phyloP scores from a whole-genome alignment of 1,140 invertebrate genomes.

The Pseudomyrmex flavicornis region DNA sequence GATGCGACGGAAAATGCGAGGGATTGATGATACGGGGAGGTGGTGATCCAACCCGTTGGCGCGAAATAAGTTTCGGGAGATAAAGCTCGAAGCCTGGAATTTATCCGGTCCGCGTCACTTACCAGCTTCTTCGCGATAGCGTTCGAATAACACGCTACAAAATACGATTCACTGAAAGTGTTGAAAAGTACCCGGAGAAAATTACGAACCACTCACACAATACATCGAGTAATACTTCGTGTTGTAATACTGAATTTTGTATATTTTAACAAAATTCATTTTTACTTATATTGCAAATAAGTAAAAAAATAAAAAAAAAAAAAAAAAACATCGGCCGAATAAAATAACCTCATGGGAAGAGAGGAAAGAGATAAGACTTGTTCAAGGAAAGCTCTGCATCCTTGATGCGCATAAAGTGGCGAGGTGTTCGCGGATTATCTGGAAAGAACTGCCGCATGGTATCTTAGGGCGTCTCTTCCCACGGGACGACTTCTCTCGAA shows the following conservation, averaged over 20 bases:
- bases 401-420: slow-evolving; percentile 20
- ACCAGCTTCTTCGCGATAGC: background rate
- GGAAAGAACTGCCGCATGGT: background rate
- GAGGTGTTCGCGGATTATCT: slow-evolving; percentile 29
- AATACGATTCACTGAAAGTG: background rate
- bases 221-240: background rate
- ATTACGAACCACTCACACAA: background rate
- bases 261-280: too few species aligned
- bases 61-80: slow-evolving; percentile 33
- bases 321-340: background rate
- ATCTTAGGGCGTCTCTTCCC: slow-evolving; percentile 1
- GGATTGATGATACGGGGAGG: slow-evolving; percentile 28
- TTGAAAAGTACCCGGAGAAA: background rate
- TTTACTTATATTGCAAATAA: background rate
- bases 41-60: slow-evolving; percentile 38
- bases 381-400: background rate
- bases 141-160: background rate
- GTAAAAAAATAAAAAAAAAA: background rate
- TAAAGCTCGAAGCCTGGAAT: slow-evolving; percentile 34
- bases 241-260: background rate
- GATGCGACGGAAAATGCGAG: slow-evolving; percentile 46
- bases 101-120: background rate
- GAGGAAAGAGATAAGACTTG: background rate
- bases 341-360: background rate
- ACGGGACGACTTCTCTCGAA: slow-evolving; percentile 36